A percentile compares a stretch with the other conserved stretches of the same genome.
Evolutionary conservation across 2,888 invertebrate species (phyloP).

Genomic region (Gryllus longicercus): DNA sequence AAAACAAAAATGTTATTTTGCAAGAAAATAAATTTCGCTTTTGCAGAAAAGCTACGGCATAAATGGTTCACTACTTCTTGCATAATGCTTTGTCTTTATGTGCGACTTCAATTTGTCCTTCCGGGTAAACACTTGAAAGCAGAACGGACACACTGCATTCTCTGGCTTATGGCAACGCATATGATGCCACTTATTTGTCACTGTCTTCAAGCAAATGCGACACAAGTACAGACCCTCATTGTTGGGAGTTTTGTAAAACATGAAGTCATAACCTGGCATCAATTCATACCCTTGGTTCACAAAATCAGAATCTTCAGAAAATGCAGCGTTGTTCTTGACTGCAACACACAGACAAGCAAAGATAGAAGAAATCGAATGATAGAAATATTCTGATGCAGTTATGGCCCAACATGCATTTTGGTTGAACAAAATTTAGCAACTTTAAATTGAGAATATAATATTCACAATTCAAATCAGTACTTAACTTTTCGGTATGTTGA

Average conservation of each 20-base stretch:
- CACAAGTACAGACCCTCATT: slow-evolving; percentile 53
- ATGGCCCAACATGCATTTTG: slow-evolving; percentile 6
- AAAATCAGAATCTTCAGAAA: not conserved
- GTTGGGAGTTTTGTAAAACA: slow-evolving; percentile 30
- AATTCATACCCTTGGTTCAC: not conserved
- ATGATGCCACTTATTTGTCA: slow-evolving; percentile 66
- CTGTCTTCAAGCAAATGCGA: slow-evolving; percentile 61
- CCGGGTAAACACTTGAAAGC: slow-evolving; percentile 60
- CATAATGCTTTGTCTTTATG: slow-evolving; percentile 59
- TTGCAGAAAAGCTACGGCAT: not conserved
- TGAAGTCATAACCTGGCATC: slow-evolving; percentile 31
- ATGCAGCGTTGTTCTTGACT: slow-evolving; percentile 17
- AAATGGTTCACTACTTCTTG: not conserved
- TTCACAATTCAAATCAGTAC: no score
- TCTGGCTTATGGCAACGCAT: slow-evolving; percentile 63
- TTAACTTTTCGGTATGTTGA: no score
- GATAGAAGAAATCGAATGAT: not conserved
- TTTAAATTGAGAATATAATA: no score
- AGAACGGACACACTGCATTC: slow-evolving; percentile 60
- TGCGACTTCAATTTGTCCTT: slow-evolving; percentile 67
- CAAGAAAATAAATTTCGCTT: no score
- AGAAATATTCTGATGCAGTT: not conserved
- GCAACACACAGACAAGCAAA: slow-evolving; percentile 5
- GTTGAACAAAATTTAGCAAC: no score
- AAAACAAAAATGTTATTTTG: no score